These are phyloP conservation scores for Cyclina sinensis DNA, from an alignment of 1,140 invertebrate species.

Conservation along the genomic window DNA sequence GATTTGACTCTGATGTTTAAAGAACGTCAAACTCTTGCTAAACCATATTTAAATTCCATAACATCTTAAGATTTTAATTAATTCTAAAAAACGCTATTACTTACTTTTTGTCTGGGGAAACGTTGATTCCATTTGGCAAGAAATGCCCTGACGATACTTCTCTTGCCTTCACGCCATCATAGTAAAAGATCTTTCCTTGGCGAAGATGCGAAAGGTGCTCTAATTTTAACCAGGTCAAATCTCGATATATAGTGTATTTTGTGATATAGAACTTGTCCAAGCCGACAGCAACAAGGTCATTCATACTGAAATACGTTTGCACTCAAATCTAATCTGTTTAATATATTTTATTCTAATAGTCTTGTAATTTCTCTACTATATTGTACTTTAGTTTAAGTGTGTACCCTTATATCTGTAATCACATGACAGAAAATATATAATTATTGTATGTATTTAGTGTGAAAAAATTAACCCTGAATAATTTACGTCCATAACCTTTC, in stretches of 20 bases:
- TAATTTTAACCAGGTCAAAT: background rate
- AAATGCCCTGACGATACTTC: background rate
- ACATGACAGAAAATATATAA: too few relatives aligned
- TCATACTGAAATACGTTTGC: slow-evolving; percentile 57
- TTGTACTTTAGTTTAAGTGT: too few relatives aligned
- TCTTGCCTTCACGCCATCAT: slow-evolving; percentile 11
- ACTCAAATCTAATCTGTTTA: too few relatives aligned
- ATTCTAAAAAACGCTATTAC: background rate
- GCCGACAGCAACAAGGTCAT: slow-evolving; percentile 19
- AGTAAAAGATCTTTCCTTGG: slow-evolving; percentile 24
- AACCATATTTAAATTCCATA: too few relatives aligned
- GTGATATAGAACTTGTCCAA: slow-evolving; percentile 42
- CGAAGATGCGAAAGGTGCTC: background rate
- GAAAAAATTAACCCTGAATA: too few relatives aligned
- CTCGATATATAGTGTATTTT: background rate
- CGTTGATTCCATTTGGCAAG: slow-evolving; percentile 26
- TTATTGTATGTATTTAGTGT: too few relatives aligned
- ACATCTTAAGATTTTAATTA: background rate
- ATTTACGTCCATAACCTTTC: too few relatives aligned
- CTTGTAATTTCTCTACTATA: too few relatives aligned
- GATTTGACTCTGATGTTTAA: too few relatives aligned
- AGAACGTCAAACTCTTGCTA: too few relatives aligned
- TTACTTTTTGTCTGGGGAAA: slow-evolving; percentile 33
- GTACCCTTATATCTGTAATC: too few relatives aligned
- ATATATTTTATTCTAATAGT: too few relatives aligned